Percentiles rank a stretch among this genome's conserved stretches.
Evolutionary conservation across 2,797 vertebrate genomes (phyloP).

Genomic region (Dromococcyx pavoninus): DNA sequence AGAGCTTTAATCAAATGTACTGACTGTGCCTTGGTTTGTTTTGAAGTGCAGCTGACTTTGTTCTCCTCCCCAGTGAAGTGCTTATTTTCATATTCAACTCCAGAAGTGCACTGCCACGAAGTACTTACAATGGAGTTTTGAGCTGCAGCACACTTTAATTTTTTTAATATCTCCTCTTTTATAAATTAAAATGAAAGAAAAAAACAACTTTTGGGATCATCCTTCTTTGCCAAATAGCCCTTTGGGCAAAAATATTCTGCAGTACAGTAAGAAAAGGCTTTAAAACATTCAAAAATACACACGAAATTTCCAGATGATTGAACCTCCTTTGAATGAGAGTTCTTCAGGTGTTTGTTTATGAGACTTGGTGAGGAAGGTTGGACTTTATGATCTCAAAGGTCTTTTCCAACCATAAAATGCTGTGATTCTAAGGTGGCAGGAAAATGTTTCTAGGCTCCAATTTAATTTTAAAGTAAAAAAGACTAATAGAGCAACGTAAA

Average conservation of each 20-base stretch:
- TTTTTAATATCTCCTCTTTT: neutral
- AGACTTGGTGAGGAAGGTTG: neutral
- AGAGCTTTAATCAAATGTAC: neutral
- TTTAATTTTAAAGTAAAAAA: neutral
- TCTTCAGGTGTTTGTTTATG: neutral
- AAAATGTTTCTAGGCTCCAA: neutral
- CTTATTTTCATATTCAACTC: neutral
- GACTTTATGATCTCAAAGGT: no score
- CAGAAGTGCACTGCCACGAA: neutral
- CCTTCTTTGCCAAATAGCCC: neutral
- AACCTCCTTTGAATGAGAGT: neutral
- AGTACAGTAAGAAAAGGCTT: neutral
- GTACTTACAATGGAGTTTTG: neutral
- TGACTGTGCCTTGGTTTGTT: neutral
- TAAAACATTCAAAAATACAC: neutral
- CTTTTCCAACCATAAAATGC: no score
- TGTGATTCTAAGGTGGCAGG: neutral
- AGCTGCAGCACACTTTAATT: neutral
- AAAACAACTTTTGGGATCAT: neutral
- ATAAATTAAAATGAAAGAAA: neutral
- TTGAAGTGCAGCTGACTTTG: slow-evolving; percentile 24
- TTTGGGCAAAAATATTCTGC: neutral
- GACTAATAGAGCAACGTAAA: no score
- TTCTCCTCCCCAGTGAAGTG: slow-evolving; percentile 7
- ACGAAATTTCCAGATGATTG: neutral